These are phyloP conservation scores for Cataglyphis albicans DNA, from an alignment of 2,888 invertebrate species.

Conservation along the genomic window DNA sequence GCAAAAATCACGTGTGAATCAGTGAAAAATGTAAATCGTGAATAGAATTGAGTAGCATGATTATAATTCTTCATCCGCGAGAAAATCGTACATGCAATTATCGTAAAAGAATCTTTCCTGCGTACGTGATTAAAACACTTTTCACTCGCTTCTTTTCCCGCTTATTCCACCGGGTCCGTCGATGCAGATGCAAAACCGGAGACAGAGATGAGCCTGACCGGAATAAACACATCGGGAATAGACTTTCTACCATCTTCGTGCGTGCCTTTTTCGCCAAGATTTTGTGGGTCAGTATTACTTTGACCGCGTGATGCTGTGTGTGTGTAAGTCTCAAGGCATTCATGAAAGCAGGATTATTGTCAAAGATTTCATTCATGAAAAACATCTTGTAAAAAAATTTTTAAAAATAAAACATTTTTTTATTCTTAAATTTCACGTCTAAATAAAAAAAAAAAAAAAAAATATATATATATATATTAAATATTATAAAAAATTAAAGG, in stretches of 20 bases:
- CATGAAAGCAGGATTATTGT: slow-evolving; percentile 1
- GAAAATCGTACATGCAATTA: slow-evolving; percentile 13
- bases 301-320: slow-evolving; percentile 13
- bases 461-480: background rate
- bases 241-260: slow-evolving; percentile 61
- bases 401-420: background rate
- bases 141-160: slow-evolving; percentile 54
- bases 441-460: too few relatives aligned
- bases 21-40: slow-evolving; percentile 9
- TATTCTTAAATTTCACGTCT: background rate
- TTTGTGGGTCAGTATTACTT: slow-evolving; percentile 66
- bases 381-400: background rate
- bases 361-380: background rate
- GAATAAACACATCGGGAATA: slow-evolving; percentile 61
- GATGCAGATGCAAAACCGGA: slow-evolving; percentile 33
- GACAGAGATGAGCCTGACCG: slow-evolving; percentile 53
- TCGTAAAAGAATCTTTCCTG: slow-evolving; percentile 25
- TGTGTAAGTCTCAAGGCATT: slow-evolving; percentile 7
- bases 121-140: slow-evolving; percentile 51
- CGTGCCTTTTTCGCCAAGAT: slow-evolving; percentile 45
- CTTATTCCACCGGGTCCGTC: background rate
- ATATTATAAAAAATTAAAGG: background rate
- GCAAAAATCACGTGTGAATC: slow-evolving; percentile 2
- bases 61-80: slow-evolving; percentile 32
- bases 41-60: background rate